Evolutionary conservation across 1,140 invertebrate genomes (phyloP), one percentile per base, ranked within the genome.

Genomic region (Caenorhabditis latens): DNA sequence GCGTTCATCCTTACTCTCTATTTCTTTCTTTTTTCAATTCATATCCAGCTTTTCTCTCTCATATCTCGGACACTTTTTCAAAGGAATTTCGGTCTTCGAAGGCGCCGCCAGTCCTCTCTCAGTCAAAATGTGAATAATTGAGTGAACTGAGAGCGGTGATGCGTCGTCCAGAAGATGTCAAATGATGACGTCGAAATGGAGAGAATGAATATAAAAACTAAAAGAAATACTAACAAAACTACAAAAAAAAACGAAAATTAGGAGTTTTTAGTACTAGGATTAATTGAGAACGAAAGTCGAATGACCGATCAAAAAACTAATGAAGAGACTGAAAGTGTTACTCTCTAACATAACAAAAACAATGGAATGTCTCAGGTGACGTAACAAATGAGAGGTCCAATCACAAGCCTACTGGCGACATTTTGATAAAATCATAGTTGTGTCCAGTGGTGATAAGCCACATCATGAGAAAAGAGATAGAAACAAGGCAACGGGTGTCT

Each of bases 121-220:
- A 79, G 71, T 50, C 71, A 79, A 79, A 79, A 79, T 79, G 71
- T 79, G 71, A 79, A 79, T 79, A 79, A 79, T 79, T 79, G 71
- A 79, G 71, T 79, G 71, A 79, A 79, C 43, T 79, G 71, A 42
- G 71, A 79, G 71, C 71, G 71, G 46, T 79, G 71, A 79, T 79
- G 71, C 71, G 71, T 79, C 71, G 40, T 50, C 46, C 71, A 24
- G 46, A 79, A 79, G 71, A 79, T 79, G 71, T 50, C 46, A 50
- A 79, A 79, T 24, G 71, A 79, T 79, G 71, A 79, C 46, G 71
- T 79, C 16, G 65, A 79, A 50, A 53, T 43, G 24, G 40, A 50
- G 46, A 53, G 50, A 8, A 42, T 9, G 19, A 79, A 16, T 6
- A 48, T 24, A 50, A 50, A 50, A 67, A 14, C 24, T 40, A 24